Percentiles rank a stretch among this genome's conserved stretches.
phyloP scores from a whole-genome alignment of 2,797 vertebrate species.

The Xenopus petersii region DNA sequence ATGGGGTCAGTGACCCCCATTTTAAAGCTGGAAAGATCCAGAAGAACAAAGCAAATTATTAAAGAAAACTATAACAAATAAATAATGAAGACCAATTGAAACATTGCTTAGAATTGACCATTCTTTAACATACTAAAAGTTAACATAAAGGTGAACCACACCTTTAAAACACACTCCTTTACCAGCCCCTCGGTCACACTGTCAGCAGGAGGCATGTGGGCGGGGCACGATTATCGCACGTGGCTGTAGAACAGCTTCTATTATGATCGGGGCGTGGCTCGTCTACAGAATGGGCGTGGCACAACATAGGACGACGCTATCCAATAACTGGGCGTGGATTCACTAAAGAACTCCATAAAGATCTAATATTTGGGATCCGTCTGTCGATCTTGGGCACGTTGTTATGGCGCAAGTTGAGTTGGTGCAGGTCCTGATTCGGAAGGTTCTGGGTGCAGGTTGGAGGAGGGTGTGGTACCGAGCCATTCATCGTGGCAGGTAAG shows the following conservation, averaged over 20 bases:
- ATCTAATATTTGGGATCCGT: neutral
- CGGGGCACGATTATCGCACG: neutral
- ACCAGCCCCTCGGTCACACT: too few relatives aligned
- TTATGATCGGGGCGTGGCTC: neutral
- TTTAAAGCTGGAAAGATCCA: too few relatives aligned
- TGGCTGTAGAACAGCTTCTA: neutral
- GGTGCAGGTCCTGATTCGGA: conserved; percentile 30
- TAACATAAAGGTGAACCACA: too few relatives aligned
- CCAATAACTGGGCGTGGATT: conserved; percentile 35
- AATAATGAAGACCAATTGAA: too few relatives aligned
- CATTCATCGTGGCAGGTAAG: conserved; percentile 56
- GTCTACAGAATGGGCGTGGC: neutral
- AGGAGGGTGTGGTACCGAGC: conserved; percentile 20
- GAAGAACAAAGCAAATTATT: too few relatives aligned
- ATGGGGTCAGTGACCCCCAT: too few relatives aligned
- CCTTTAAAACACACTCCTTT: too few relatives aligned
- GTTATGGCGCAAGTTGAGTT: conserved; percentile 20
- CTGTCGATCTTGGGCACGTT: neutral
- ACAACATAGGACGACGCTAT: conserved; percentile 16
- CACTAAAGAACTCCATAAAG: neutral
- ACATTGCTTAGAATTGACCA: too few relatives aligned
- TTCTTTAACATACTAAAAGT: too few relatives aligned
- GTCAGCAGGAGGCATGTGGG: neutral
- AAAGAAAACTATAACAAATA: too few relatives aligned
- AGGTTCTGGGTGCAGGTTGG: conserved; percentile 19